These are phyloP conservation scores for Phengaris arion DNA, from an alignment of 2,888 invertebrate genomes.

Conservation along the genomic window DNA sequence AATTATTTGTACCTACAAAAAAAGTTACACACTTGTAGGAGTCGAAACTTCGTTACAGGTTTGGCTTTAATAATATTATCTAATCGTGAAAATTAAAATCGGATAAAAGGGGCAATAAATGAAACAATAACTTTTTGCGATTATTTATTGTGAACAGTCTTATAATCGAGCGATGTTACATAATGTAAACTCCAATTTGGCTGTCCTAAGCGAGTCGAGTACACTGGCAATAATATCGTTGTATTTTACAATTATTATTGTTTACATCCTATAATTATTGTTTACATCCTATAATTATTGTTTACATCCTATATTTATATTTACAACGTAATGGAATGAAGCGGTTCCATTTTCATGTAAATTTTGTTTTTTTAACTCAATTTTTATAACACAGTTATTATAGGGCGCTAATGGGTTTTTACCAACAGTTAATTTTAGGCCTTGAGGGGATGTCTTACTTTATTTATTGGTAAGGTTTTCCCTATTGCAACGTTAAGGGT, in stretches of 20 bases:
- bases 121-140: constrained; percentile 46
- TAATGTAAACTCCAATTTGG: constrained; percentile 71
- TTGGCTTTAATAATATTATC: no score
- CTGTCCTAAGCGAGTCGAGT: constrained; percentile 69
- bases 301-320: constrained; percentile 56
- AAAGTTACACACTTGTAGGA: no score
- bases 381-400: background rate
- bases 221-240: constrained; percentile 64
- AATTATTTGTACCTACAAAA: no score
- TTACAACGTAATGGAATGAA: constrained; percentile 54
- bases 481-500: background rate
- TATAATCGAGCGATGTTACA: constrained; percentile 73
- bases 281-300: constrained; percentile 35
- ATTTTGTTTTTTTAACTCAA: constrained; percentile 8
- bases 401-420: constrained; percentile 10
- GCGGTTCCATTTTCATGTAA: constrained; percentile 27
- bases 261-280: constrained; percentile 40
- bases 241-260: constrained; percentile 50
- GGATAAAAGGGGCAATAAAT: background rate
- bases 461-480: background rate
- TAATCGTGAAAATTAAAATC: no score
- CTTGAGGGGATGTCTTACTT: background rate
- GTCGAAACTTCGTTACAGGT: no score
- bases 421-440: background rate
- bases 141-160: constrained; percentile 77